Evolutionary conservation across 2,797 vertebrate species (phyloP), one percentile per base, ranked within the genome.

Genomic region (Coluber constrictor): DNA sequence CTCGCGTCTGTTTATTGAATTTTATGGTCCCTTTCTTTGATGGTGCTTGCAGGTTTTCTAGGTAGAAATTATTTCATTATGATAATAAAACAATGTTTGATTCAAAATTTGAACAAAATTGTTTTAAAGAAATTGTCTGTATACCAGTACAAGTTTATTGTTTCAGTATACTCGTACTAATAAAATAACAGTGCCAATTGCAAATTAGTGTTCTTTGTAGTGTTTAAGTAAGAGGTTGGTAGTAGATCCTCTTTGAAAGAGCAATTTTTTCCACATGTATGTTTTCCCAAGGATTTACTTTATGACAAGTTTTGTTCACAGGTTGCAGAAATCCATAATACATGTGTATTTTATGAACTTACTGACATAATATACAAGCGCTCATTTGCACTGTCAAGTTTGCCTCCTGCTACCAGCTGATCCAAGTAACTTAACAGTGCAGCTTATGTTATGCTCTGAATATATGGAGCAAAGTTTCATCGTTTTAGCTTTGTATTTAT

Each of bases 1-100:
- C 98, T 98, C 98, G 97, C 98, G 98, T 98, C 98, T 99, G 98
- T 99, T 98, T 98, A 98, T 98, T 98, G 98, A 98, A 99, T 98
- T 99, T 98, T 98, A 99, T 99, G 99, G 98, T 98, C 98, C 98
- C 98, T 98, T 99, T 98, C 98, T 99, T 99, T 99, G 98, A 99
- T 98, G 98, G 98, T 99, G 98, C 99, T 99, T 98, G 98, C 98
- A 98, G 98, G 98, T 99, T 99, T 99, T 98, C 98, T 99, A 99
- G 98, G 98, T 98, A 98, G 98, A 99, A 98, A 98, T 98, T 98
- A 98, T 99, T 98, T 98, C 98, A 99, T 99, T 98, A 98, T 98
- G 98, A 98, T 98, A 98, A 98, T 98, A 98, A 98, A 98, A 98
- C 98, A 98, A 98, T 98, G 98, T 98, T 98, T 98, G 98, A 98